Evolutionary conservation across 2,797 vertebrate species (phyloP).

Genomic region (Xenopus petersii): DNA sequence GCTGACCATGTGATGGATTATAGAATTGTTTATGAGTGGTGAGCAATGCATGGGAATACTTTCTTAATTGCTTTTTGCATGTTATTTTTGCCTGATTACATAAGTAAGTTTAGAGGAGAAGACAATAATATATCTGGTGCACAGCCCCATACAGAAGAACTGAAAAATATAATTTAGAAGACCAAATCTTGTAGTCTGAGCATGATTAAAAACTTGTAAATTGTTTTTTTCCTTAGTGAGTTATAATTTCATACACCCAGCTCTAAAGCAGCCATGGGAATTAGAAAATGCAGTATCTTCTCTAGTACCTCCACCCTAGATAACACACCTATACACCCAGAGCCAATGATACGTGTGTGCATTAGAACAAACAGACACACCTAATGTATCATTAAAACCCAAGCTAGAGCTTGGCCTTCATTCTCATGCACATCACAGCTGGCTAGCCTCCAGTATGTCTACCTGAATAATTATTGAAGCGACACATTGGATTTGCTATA

Average conservation of each 20-base stretch:
- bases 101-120: too few species aligned
- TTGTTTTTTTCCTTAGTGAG: too few species aligned
- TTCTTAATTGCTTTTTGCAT: too few species aligned
- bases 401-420: conserved; percentile 18
- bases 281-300: not conserved
- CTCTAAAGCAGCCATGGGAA: conserved; percentile 15
- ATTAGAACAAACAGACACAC: conserved; percentile 36
- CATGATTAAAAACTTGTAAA: too few species aligned
- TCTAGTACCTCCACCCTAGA: conserved; percentile 36
- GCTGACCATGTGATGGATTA: too few species aligned
- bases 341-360: not conserved
- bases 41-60: too few species aligned
- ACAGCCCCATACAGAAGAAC: too few species aligned
- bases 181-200: not conserved
- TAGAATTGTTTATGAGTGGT: too few species aligned
- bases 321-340: conserved; percentile 32
- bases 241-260: conserved; percentile 13
- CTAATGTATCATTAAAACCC: conserved; percentile 38
- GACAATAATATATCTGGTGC: too few species aligned
- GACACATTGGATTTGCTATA: too few species aligned
- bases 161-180: not conserved
- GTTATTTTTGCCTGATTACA: too few species aligned
- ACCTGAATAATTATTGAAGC: not conserved
- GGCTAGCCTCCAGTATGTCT: conserved; percentile 7
- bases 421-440: conserved; percentile 21